Conservation (phyloP, 2,113 vertebrate species). For the Ondatra zibethicus region DNA sequence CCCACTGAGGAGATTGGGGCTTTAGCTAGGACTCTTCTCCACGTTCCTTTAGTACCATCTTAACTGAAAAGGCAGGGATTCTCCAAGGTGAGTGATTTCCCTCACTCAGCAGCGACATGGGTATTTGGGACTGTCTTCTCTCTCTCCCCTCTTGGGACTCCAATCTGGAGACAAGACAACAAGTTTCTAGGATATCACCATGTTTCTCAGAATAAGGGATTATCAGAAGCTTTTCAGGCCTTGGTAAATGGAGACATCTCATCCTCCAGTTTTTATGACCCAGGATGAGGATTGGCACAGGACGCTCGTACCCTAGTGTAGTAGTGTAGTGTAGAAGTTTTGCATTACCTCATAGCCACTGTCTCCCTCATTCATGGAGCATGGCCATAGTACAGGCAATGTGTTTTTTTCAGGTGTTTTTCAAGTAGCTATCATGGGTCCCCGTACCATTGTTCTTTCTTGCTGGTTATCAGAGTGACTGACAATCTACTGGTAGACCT, state of each 20-base stretch:
- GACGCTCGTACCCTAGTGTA: too few species aligned
- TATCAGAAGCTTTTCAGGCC: fast-evolving
- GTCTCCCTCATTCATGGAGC: too few species aligned
- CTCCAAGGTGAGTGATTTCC: conserved; percentile 68
- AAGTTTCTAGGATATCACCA: conserved; percentile 88
- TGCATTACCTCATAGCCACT: fast-evolving
- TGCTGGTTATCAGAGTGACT: not conserved
- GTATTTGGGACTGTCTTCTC: conserved; percentile 88
- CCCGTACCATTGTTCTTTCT: not conserved
- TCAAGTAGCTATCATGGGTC: not conserved
- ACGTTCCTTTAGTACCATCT: conserved; percentile 88
- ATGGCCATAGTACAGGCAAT: fast-evolving
- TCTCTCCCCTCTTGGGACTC: conserved; percentile 85
- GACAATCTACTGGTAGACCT: not conserved
- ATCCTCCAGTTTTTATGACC: not conserved
- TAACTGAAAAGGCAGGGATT: conserved; percentile 91
- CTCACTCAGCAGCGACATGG: conserved; percentile 37
- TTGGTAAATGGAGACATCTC: not conserved
- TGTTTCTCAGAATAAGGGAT: conserved; percentile 86
- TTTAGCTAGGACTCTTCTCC: conserved; percentile 77
- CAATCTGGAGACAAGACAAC: conserved; percentile 86
- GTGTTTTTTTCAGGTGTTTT: not conserved
- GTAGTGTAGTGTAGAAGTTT: fast-evolving
- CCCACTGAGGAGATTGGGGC: fast-evolving
- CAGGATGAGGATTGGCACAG: fast-evolving